Base-by-base conservation (phyloP, 2,888 invertebrate genomes). In the Antitype chi region DNA sequence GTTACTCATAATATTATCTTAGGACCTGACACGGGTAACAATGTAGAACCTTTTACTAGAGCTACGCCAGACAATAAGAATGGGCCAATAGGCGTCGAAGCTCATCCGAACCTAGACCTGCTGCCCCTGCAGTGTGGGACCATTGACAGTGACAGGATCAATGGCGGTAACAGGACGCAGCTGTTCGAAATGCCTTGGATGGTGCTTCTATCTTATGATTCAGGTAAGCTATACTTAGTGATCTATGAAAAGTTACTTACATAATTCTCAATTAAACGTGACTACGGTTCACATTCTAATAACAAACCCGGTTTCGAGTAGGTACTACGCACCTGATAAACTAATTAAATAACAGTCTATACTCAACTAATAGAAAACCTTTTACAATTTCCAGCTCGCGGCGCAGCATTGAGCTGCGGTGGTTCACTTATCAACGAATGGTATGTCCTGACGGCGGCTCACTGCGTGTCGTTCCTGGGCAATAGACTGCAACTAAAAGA, bases 131-230 rank as follows among this genome's bases (percentile, higher is more conserved):
- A 93, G 0, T 98, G 98, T 89, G 98, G 98, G 0, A 92, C 92
- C 0, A 90, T 97, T 11, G 95, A 96, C 20, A 92, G 94, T 13
- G 95, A 97, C 64, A 97, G 97, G 87, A 97, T 98, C 67, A 94
- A 97, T 43, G 97, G 97, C 5, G 98, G 98, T 0, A 96, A 97
- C 64, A 94, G 96, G 77, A 97, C 98, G 0, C 92, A 92, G 0
- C 90, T 98, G 8, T 97, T 96, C 60, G 97, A 98, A 86, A 98
- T 97, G 93, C 98, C 98, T 0, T 98, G 98, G 98, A 97, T 98
- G 98, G 98, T 97, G 0, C 94, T 98, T 2, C 90, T 98, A n/a
- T 97, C 97, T 2, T 98, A 98, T 85, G 91, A 95, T 69, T 92
- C 95, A 74, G 88, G 96, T 68, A 57, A 38, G 32, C 13, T 57